These are phyloP conservation scores for Aphidius gifuensis DNA, from an alignment of 1,140 invertebrate species.

Conservation along the genomic window DNA sequence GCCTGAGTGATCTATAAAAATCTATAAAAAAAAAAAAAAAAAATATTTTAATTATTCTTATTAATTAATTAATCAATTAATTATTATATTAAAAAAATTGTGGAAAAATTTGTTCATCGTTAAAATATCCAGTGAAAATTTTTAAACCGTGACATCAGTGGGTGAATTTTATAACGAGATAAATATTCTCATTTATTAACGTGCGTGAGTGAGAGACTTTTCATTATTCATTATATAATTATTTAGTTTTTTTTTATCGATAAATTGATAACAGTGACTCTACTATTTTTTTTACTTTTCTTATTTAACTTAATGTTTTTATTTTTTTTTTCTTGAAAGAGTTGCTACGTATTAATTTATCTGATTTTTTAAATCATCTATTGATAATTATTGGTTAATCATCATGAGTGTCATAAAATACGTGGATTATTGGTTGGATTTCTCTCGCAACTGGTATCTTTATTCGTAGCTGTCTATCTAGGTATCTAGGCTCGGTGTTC, in stretches of 20 bases:
- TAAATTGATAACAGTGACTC: neutral
- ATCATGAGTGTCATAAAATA: constrained; percentile 4
- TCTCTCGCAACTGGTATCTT: constrained; percentile 28
- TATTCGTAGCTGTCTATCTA: constrained; percentile 56
- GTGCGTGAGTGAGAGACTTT: neutral
- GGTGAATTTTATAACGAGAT: too few relatives aligned
- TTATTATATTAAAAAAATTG: too few relatives aligned
- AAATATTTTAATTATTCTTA: too few relatives aligned
- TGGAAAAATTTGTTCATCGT: too few relatives aligned
- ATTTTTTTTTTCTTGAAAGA: too few relatives aligned
- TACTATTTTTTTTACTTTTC: neutral
- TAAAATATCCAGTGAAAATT: neutral
- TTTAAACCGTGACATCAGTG: too few relatives aligned
- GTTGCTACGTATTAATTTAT: neutral
- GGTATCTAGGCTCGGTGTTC: constrained; percentile 56
- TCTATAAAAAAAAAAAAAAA: too few relatives aligned
- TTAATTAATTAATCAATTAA: too few relatives aligned
- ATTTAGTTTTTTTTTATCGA: neutral
- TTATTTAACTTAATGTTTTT: neutral
- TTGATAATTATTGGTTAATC: constrained; percentile 1
- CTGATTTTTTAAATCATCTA: neutral
- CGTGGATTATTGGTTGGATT: constrained; percentile 24
- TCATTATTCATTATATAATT: neutral
- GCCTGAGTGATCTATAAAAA: too few relatives aligned
- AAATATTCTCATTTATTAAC: neutral